Evolutionary conservation across 2,113 vertebrate species (phyloP), one percentile per base, ranked within the genome.

Genomic region (Vombatus ursinus): DNA sequence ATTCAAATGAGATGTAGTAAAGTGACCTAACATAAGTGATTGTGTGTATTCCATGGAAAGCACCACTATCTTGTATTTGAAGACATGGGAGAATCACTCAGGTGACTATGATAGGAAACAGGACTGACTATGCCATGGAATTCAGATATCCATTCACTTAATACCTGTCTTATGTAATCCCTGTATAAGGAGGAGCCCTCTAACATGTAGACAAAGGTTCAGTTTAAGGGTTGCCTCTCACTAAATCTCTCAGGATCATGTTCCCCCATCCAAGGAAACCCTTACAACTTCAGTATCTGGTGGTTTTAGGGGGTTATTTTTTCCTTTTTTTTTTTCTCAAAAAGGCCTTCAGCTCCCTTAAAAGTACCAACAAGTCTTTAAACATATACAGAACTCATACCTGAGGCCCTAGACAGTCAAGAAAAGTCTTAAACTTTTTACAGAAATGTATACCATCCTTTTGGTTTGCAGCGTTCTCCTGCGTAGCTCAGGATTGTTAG

Each of bases 41-140:
- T 90, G 14, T 50, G 8, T 37, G 2, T 57, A 23, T 92, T 52
- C 89, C 92, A 0, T 12, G 22, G 37, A 50, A 94, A 44, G 52
- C 44, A 93, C 9, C 51, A 53, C 92, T 93, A 93, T 84, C 95
- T 92, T 49, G 23, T 53, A 47, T 84, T 96, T 94, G 89, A 95
- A 97, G 91, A 50, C 8, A n/a, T 94, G 3, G 53, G 68, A 95
- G 47, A 92, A 11, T 51, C 4, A 94, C 49, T 89, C 68, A 50
- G 14, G 50, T 95, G 93, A 28, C 92, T 50, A 77, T 92, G 2
- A 50, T 93, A 91, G 52, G 68, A 94, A 97, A 93, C 44, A 54
- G 93, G 16, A 31, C 26, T 31, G 52, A 11, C 44, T 57, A 57
- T 50, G 68, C 92, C 90, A 19, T n/a, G 52, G 52, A 89, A 37